Base-by-base conservation (phyloP, 1,140 invertebrate genomes). In the Zaprionus inermis region DNA sequence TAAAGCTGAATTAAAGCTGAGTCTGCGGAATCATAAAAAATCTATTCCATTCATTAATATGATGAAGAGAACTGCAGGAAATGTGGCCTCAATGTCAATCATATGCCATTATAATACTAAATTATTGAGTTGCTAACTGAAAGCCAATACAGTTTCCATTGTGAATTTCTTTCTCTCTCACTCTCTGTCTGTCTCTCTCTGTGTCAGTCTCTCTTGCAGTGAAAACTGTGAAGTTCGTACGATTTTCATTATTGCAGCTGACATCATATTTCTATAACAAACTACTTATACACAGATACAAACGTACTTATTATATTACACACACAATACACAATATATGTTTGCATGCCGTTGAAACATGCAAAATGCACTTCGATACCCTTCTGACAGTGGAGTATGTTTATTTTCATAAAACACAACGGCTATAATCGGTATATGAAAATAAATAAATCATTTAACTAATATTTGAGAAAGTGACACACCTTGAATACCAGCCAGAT, bases 71-170 rank as follows among this genome's bases (percentile, higher is more conserved):
- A 20, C 38, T 51, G 63, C 61, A 79, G 82, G 82, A 88, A 82
- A 71, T 44, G 52, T 77, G 76, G 70, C 82, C 83, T 65, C 81
- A 76, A 85, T 79, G 76, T 82, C 83, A 88, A 76, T 85, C 79
- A 85, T 41, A 79, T 79, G 72, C 73, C 79, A 76, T 76, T 88
- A 59, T 51, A 78, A 56, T 51, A 78, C 55, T 70, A 72, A 70
- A 81, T 68, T 67, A 65, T 71, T 52, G 76, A 88, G 71, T 76
- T 86, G 38, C 30, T 28, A 65, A 55, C 68, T 51, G 78, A 64
- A 65, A 52, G 49, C 68, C 38, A 59, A 55, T 65, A 67, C 41
- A n/a, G n/a, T n/a, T n/a, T n/a, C n/a, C n/a, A 51, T 41, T 61
- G 16, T 18, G 22, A 22, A n/a, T 22, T 14, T 18, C 49, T 56